Percentiles rank a stretch among this genome's conserved stretches.
Evolutionary conservation across 2,797 vertebrate species (phyloP).

Genomic region (Pagetopsis macropterus): DNA sequence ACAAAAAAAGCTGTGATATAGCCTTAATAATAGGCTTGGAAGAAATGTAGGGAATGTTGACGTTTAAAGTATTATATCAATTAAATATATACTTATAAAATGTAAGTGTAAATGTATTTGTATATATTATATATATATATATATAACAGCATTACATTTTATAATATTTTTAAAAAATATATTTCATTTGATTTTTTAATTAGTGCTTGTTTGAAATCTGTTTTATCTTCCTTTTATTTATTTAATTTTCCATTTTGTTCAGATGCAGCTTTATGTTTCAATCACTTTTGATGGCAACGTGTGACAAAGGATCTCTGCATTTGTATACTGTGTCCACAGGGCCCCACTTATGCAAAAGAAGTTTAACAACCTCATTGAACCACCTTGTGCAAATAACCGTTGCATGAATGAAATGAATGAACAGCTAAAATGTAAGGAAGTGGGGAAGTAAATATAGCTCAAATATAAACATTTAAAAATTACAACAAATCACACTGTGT

Average conservation of each 20-base stretch:
- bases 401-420: conserved; percentile 5
- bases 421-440: neutral
- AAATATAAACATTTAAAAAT: neutral
- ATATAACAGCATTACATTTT: too few species aligned
- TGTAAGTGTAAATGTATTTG: too few species aligned
- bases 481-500: neutral
- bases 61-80: too few species aligned
- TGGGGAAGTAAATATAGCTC: neutral
- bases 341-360: neutral
- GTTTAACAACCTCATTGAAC: neutral
- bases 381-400: conserved; percentile 22
- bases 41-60: too few species aligned
- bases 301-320: neutral
- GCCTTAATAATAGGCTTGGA: neutral
- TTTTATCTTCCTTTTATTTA: neutral
- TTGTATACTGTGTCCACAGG: conserved; percentile 12
- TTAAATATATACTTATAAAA: too few species aligned
- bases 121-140: too few species aligned
- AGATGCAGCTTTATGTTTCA: neutral
- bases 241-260: neutral
- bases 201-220: neutral
- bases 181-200: neutral
- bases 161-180: too few species aligned
- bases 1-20: neutral
- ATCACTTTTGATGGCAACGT: neutral